These are phyloP conservation scores for Stramonita haemastoma DNA, from an alignment of 2,888 invertebrate genomes.

Conservation along the genomic window DNA sequence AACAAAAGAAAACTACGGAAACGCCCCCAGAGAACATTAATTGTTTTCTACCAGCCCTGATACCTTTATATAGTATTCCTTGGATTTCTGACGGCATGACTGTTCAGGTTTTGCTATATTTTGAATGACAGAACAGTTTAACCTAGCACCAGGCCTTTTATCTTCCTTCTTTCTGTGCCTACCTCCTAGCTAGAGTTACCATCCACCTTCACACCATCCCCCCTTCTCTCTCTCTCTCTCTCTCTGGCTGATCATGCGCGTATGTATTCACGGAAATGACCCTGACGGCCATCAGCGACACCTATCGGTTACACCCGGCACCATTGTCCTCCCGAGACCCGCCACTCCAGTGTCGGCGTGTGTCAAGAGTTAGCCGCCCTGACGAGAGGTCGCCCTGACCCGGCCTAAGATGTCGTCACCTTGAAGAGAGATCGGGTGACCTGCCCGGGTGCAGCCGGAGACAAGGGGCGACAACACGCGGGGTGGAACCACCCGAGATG, in stretches of 20 bases:
- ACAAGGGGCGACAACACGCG: constrained; percentile 1
- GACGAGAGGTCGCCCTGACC: constrained; percentile 16
- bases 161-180: neutral
- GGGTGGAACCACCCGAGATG: neutral
- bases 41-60: no score
- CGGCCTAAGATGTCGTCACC: constrained; percentile 3
- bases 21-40: no score
- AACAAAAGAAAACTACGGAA: no score
- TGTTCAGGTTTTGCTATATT: neutral
- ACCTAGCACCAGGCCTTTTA: neutral
- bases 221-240: no score
- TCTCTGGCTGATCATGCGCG: neutral
- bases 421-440: constrained; percentile 8
- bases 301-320: constrained; percentile 14
- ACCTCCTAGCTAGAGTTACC: neutral
- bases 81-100: neutral
- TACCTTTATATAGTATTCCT: neutral
- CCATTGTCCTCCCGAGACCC: neutral
- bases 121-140: no score
- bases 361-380: constrained; percentile 19
- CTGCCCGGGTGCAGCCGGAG: neutral
- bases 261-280: neutral
- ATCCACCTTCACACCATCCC: no score
- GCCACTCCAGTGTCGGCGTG: neutral
- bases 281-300: constrained; percentile 1